Conservation (phyloP, 2,797 vertebrate species). For the Sebastes minor region DNA sequence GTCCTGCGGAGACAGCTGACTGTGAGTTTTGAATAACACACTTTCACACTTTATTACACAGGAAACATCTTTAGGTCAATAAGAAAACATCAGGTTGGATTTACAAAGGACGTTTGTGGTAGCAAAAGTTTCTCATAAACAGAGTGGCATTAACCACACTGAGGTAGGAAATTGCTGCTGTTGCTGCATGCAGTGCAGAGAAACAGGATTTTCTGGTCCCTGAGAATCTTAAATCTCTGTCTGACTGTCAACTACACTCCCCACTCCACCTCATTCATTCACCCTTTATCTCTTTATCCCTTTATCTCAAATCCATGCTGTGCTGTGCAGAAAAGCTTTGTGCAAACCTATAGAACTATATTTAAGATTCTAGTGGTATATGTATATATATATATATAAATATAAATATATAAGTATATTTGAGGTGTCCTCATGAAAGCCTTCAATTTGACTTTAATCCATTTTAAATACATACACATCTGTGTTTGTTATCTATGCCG, state of each 20-base stretch:
- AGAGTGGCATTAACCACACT: not conserved
- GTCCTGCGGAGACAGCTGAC: constrained; percentile 58
- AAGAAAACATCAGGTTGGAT: not conserved
- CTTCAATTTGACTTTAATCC: no score
- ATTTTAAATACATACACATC: no score
- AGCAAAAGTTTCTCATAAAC: not conserved
- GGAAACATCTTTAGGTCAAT: not conserved
- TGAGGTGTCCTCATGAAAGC: no score
- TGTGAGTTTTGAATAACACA: constrained; percentile 48
- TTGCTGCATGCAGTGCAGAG: not conserved
- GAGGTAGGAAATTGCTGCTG: not conserved
- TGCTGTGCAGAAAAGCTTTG: not conserved
- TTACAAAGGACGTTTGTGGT: not conserved
- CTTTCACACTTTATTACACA: accelerated
- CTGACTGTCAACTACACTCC: not conserved
- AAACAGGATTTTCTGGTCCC: constrained; percentile 18
- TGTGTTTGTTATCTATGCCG: no score
- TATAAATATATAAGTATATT: no score
- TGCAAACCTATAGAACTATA: not conserved
- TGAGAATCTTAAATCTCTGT: not conserved
- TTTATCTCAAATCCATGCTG: not conserved
- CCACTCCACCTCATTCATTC: not conserved
- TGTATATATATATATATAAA: no score
- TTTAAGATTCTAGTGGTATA: not conserved
- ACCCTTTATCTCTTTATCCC: not conserved